Conservation (phyloP, 1,140 invertebrate genomes). For the Carposina sasakii region DNA sequence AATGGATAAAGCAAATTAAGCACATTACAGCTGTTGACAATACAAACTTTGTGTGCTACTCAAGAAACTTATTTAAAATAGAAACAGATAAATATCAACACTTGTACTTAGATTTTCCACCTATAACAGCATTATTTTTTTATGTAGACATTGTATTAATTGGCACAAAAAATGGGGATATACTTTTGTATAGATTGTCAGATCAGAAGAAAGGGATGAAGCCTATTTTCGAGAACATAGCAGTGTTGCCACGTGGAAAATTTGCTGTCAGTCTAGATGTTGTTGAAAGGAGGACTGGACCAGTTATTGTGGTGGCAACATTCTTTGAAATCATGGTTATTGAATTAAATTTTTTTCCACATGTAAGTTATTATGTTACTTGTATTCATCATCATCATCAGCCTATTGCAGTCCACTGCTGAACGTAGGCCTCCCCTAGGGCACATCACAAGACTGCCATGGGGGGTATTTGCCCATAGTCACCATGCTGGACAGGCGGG, state of each 20-base stretch:
- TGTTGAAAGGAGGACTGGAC: conserved; percentile 48
- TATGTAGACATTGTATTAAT: conserved; percentile 49
- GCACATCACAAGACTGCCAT: no score
- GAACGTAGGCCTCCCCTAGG: no score
- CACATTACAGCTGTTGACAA: conserved; percentile 45
- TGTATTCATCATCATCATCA: not conserved
- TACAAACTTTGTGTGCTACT: conserved; percentile 56
- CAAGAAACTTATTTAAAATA: conserved; percentile 49
- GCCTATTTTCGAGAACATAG: conserved; percentile 47
- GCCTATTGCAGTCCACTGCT: no score
- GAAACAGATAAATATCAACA: conserved; percentile 49
- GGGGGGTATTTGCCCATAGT: no score
- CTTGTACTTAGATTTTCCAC: conserved; percentile 51
- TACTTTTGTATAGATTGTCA: conserved; percentile 45
- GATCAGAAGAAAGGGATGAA: conserved; percentile 36
- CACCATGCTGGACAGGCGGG: no score
- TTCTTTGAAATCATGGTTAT: conserved; percentile 47
- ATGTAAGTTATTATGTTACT: conserved; percentile 39
- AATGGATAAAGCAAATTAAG: conserved; percentile 56
- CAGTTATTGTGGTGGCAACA: conserved; percentile 46
- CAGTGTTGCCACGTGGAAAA: conserved; percentile 41
- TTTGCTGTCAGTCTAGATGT: conserved; percentile 57
- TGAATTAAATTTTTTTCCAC: conserved; percentile 46
- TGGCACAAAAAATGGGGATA: conserved; percentile 38
- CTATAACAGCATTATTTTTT: conserved; percentile 52